Percentiles rank a stretch among this genome's conserved stretches.
Evolutionary conservation across 2,113 vertebrate genomes (phyloP).

Genomic region (Rutilus rutilus): DNA sequence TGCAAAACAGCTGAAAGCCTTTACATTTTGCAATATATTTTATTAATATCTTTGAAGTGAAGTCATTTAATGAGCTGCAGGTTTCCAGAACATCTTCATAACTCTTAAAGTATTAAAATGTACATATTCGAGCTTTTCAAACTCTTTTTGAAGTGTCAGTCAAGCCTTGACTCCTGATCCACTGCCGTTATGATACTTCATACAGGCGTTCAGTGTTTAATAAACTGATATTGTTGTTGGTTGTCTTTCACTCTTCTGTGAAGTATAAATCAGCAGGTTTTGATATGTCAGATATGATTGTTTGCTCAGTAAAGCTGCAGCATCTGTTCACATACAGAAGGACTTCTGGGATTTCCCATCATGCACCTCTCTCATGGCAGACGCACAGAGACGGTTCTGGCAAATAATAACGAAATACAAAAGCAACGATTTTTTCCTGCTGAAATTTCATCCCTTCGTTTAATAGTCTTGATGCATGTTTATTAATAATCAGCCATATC

Average conservation of each 20-base stretch:
- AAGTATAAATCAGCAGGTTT: not conserved
- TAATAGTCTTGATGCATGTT: not conserved
- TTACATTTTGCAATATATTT: no score
- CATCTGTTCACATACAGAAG: slow-evolving; percentile 2
- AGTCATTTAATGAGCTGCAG: no score
- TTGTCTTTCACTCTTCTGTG: not conserved
- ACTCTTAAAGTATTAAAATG: no score
- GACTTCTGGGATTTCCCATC: not conserved
- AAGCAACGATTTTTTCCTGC: not conserved
- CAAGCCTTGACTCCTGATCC: no score
- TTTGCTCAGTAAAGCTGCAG: slow-evolving; percentile 5
- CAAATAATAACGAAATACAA: no score
- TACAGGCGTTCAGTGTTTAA: not conserved
- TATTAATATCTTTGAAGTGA: no score
- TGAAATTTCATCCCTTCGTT: not conserved
- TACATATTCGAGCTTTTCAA: no score
- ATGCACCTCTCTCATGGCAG: not conserved
- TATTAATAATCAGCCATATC: not conserved
- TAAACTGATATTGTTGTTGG: not conserved
- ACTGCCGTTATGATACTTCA: not conserved
- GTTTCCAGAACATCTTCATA: no score
- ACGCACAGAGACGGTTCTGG: not conserved
- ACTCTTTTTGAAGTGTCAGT: no score
- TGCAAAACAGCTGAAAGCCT: no score
- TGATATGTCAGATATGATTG: not conserved